phyloP scores from a whole-genome alignment of 2,797 vertebrate species.

The Amazonetta brasiliensis region DNA sequence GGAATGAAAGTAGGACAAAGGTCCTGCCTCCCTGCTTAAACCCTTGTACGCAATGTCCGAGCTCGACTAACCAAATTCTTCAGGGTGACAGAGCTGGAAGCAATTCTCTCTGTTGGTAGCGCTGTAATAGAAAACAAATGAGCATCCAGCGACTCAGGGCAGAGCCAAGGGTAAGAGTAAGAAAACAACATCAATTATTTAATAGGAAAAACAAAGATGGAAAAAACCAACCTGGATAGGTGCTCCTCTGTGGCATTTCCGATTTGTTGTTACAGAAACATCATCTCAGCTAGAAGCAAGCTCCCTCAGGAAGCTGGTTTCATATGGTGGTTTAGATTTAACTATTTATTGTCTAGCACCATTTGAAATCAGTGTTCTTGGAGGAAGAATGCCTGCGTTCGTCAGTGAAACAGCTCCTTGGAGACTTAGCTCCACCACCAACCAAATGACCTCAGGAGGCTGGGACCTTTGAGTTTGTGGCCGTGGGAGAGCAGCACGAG shows the following conservation, averaged over 20 bases:
- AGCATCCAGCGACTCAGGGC: neutral
- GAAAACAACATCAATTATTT: neutral
- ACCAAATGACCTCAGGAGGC: fast-evolving
- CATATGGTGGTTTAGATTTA: constrained; percentile 99
- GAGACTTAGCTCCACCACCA: neutral
- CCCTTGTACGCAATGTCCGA: neutral
- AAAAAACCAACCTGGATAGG: neutral
- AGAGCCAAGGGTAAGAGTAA: constrained; percentile 19
- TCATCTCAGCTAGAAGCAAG: constrained; percentile 43
- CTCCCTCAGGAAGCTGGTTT: constrained; percentile 99
- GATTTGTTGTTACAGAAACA: constrained; percentile 43
- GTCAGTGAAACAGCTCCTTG: fast-evolving
- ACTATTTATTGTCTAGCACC: constrained; percentile 97
- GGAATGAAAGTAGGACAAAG: neutral
- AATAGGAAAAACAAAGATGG: neutral
- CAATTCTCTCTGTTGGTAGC: constrained; percentile 11
- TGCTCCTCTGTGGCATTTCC: constrained; percentile 42
- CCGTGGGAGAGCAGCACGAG: neutral
- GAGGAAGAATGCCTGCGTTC: constrained; percentile 83
- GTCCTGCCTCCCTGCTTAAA: neutral
- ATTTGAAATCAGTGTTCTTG: constrained; percentile 99
- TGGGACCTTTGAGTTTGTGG: neutral
- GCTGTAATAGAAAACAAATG: neutral
- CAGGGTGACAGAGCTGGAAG: neutral
- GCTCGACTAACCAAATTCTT: neutral